Base-by-base conservation (phyloP, 2,888 invertebrate species). In the Drosophila ochracea region DNA sequence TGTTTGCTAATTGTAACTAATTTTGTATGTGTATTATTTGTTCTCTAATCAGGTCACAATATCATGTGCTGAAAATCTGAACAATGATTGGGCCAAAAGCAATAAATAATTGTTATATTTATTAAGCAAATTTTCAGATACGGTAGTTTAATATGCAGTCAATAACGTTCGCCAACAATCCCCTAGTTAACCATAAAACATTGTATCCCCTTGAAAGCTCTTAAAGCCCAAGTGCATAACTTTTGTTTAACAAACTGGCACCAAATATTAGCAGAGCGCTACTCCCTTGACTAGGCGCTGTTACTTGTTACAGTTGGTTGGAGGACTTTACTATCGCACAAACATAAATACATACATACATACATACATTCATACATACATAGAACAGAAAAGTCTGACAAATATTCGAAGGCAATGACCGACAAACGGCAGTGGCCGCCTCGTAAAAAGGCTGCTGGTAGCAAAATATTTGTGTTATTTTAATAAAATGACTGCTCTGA, bases 401-500 rank as follows among this genome's bases (percentile, higher is more conserved):
- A 68, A 52, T 58, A 70, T 47, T 75, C 71, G 73, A 75, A 78
- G 84, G 66, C 82, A 84, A 76, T 88, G 80, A 90, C 90, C 87
- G 73, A 64, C 84, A 77, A 90, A 76, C 68, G 73, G 68, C 68
- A 76, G 43, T 68, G 64, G 55, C 35, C 63, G 66, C 47, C 41
- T 75, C 73, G 73, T 74, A 76, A 81, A 89, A 78, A 67, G 73
- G 78, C 84, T 87, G 75, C 72, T 68, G 77, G 77, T 73, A 74
- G 69, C 70, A 80, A 80, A 85, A 80, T 83, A 83, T 85, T 80
- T 85, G 76, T 85, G 83, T 78, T 89, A 83, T 86, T 85, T 90
- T 78, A 85, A 90, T 86, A 90, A 90, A 85, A 88, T 80, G 80
- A 77, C 68, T 68, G 78, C 84, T 78, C 84, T 90, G 86, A 90